A percentile compares a stretch with the other conserved stretches of the same genome.
phyloP scores from a whole-genome alignment of 2,888 invertebrate species.

The Chloromyia formosa region DNA sequence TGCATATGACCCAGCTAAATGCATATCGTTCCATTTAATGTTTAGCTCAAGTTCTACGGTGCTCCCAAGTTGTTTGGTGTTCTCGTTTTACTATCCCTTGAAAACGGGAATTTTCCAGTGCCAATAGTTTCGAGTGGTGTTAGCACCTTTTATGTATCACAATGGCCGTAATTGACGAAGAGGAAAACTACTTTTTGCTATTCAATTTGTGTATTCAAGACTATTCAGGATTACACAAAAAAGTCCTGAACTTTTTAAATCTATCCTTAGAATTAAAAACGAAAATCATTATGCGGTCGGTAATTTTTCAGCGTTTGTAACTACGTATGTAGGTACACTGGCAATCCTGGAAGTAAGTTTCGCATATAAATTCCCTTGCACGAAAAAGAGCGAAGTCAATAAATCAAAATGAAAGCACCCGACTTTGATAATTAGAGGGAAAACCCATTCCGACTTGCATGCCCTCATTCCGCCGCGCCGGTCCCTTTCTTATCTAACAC shows the following conservation, averaged over 20 bases:
- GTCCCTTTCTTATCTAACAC: background rate
- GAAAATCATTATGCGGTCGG: no score
- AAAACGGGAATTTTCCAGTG: background rate
- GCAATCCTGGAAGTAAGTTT: background rate
- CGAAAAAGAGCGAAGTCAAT: slow-evolving; percentile 29
- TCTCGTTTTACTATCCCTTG: background rate
- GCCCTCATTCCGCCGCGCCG: background rate
- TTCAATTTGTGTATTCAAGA: no score
- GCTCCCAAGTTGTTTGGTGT: background rate
- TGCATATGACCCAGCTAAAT: slow-evolving; percentile 1
- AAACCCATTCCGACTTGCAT: background rate
- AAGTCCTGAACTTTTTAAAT: no score
- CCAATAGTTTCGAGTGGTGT: background rate
- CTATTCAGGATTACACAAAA: no score
- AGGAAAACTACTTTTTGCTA: no score
- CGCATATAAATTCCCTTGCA: background rate
- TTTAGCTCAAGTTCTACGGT: background rate
- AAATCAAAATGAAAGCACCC: slow-evolving; percentile 47
- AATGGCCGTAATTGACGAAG: background rate
- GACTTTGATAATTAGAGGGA: slow-evolving; percentile 46
- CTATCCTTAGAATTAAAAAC: no score
- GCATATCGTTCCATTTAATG: slow-evolving; percentile 3
- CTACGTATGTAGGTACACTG: no score
- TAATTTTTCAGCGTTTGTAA: no score
- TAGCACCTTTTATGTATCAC: background rate